Evolutionary conservation across 2,797 vertebrate genomes (phyloP).

Genomic region (Cirrhinus molitorella): DNA sequence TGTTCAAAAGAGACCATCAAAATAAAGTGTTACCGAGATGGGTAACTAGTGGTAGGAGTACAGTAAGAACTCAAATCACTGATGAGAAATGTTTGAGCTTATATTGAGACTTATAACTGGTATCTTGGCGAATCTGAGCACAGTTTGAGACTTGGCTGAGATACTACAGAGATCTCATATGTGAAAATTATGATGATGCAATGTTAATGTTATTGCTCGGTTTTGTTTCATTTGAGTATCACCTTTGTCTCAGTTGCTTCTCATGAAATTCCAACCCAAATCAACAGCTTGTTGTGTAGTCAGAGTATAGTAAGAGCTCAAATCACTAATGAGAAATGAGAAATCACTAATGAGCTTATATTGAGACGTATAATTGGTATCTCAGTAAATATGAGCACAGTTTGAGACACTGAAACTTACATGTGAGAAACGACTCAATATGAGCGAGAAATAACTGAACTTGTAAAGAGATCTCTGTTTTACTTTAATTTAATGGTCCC

Average conservation of each 20-base stretch:
- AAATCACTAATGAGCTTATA: too few species aligned
- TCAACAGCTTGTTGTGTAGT: neutral
- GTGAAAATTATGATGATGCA: neutral
- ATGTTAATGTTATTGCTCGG: neutral
- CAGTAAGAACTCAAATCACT: too few species aligned
- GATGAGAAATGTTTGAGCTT: too few species aligned
- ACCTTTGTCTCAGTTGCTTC: neutral
- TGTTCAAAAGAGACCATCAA: too few species aligned
- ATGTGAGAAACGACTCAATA: neutral
- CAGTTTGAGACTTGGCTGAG: too few species aligned
- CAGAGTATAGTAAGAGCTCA: neutral
- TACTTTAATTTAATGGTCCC: too few species aligned
- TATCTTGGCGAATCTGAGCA: neutral
- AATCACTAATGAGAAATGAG: neutral
- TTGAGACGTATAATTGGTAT: neutral
- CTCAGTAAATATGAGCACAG: neutral
- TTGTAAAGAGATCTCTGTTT: too few species aligned
- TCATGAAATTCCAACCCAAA: neutral
- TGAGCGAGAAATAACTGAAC: neutral
- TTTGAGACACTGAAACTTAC: too few species aligned
- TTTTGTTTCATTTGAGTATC: neutral
- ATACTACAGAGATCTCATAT: neutral
- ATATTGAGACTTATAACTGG: too few species aligned
- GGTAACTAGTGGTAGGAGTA: too few species aligned
- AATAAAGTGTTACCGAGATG: too few species aligned